Conservation (phyloP, 1,140 invertebrate species). For the Olivierus martensii region DNA sequence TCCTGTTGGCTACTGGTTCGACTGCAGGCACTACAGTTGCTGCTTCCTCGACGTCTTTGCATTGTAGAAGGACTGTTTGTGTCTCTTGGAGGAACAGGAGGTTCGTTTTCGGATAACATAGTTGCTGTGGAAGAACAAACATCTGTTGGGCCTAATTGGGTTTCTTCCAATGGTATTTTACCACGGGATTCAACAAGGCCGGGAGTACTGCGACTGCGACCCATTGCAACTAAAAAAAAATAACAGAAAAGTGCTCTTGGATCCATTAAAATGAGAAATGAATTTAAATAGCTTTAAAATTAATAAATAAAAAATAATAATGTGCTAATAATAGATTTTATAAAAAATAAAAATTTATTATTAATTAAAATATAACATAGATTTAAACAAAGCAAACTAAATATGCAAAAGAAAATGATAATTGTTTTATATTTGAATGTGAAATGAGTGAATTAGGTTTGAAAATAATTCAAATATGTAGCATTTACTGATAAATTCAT, state of each 20-base stretch:
- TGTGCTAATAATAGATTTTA: too few species aligned
- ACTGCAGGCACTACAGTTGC: conserved; percentile 1
- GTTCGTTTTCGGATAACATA: conserved; percentile 13
- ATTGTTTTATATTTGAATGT: too few species aligned
- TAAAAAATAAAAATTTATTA: too few species aligned
- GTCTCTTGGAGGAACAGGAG: background rate
- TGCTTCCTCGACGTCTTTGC: background rate
- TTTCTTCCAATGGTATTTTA: conserved; percentile 68
- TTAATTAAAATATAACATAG: too few species aligned
- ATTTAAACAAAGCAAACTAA: too few species aligned
- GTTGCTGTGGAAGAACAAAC: conserved; percentile 9
- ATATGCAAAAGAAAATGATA: too few species aligned
- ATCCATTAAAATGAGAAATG: too few species aligned
- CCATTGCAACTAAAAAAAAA: conserved; percentile 63
- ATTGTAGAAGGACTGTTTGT: background rate
- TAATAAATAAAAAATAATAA: too few species aligned
- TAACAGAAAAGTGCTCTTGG: background rate
- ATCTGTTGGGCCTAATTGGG: background rate
- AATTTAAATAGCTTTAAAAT: too few species aligned
- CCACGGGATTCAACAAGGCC: conserved; percentile 84
- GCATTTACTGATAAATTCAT: too few species aligned
- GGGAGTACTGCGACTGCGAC: conserved; percentile 85
- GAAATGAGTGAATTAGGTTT: too few species aligned
- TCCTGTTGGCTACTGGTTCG: background rate
- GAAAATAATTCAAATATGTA: too few species aligned